Evolutionary conservation across 2,797 vertebrate genomes (phyloP).

Genomic region (Masticophis lateralis): DNA sequence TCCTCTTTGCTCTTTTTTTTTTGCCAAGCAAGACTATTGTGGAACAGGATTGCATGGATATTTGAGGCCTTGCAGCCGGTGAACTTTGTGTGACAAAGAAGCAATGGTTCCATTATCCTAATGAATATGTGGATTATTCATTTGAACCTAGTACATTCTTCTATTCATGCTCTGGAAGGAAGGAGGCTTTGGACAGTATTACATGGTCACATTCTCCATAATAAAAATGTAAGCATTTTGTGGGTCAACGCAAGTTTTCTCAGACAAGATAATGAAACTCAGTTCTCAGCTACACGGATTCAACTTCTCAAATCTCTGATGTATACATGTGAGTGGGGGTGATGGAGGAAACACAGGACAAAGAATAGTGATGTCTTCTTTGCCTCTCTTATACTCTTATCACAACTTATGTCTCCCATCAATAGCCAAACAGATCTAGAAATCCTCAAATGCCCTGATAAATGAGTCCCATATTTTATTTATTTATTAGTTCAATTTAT

Average conservation of each 20-base stretch:
- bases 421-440: neutral
- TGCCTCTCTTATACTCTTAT: neutral
- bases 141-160: neutral
- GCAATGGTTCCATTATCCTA: neutral
- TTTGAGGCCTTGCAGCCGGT: neutral
- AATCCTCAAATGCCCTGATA: neutral
- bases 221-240: neutral
- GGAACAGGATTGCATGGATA: neutral
- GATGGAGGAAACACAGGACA: neutral
- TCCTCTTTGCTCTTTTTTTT: neutral
- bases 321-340: neutral
- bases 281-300: neutral
- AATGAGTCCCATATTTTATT: neutral
- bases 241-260: neutral
- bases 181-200: neutral
- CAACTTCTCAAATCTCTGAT: neutral
- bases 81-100: neutral
- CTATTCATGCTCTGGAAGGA: neutral
- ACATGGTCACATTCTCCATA: neutral
- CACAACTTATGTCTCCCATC: neutral
- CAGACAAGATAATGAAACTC: neutral
- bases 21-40: neutral
- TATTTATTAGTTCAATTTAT: too few species aligned
- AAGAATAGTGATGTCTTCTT: neutral
- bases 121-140: neutral